Percentiles rank a stretch among this genome's conserved stretches.
Conservation (phyloP, 2,888 invertebrate genomes). For the Nowickia ferox region DNA sequence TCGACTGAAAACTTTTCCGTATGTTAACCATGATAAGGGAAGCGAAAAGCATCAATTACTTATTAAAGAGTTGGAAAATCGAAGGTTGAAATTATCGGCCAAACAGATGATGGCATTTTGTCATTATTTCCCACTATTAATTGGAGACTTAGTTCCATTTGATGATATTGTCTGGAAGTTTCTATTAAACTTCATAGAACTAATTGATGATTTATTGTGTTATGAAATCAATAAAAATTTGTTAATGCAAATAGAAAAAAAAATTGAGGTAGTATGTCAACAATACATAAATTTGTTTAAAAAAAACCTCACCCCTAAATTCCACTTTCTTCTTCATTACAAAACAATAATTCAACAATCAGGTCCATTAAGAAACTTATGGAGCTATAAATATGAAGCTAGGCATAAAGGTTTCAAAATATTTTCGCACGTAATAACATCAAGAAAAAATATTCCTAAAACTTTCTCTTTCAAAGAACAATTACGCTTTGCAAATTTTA, state of each 20-base stretch:
- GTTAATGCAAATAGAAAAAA: background rate
- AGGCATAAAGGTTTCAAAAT: background rate
- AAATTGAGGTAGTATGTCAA: slow-evolving; percentile 2
- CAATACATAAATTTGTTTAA: background rate
- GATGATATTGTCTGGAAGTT: slow-evolving; percentile 20
- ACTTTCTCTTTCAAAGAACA: background rate
- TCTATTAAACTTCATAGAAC: background rate
- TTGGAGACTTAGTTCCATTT: slow-evolving; percentile 20
- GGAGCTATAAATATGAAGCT: slow-evolving; percentile 4
- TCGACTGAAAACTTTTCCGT: slow-evolving; percentile 10
- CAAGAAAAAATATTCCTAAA: background rate
- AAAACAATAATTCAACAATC: background rate
- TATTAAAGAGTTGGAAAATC: slow-evolving; percentile 18
- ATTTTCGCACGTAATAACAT: background rate
- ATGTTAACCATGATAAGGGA: background rate
- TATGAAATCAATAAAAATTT: background rate
- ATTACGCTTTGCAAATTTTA: background rate
- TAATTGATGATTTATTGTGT: slow-evolving; percentile 9
- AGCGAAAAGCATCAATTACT: slow-evolving; percentile 1
- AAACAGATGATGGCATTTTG: too few species aligned
- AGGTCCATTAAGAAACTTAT: background rate
- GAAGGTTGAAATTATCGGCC: slow-evolving; percentile 3
- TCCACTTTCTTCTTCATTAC: slow-evolving; percentile 24
- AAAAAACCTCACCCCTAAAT: slow-evolving; percentile 19
- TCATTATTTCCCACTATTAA: slow-evolving; percentile 1